phyloP scores from a whole-genome alignment of 2,113 vertebrate genomes.

The Nesogale talazaci region DNA sequence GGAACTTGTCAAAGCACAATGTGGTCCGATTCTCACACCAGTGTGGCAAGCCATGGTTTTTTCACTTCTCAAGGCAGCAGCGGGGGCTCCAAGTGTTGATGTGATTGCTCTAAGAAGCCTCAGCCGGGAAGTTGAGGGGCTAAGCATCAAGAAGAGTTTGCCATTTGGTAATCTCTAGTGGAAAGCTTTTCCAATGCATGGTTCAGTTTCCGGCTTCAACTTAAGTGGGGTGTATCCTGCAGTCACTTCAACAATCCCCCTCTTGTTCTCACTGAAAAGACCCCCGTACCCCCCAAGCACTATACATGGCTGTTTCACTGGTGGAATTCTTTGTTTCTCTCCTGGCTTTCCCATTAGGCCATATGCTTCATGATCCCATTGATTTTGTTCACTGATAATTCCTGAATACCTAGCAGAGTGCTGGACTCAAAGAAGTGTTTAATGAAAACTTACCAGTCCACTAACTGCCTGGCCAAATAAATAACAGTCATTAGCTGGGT shows the following conservation, averaged over 20 bases:
- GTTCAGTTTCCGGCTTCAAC: neutral
- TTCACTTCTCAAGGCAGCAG: neutral
- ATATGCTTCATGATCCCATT: neutral
- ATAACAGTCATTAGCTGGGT: neutral
- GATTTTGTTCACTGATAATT: conserved; percentile 2
- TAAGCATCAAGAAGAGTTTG: neutral
- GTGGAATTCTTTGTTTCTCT: neutral
- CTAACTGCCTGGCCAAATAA: neutral
- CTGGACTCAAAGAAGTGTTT: neutral
- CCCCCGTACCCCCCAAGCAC: neutral
- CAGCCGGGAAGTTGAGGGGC: neutral
- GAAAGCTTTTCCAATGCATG: rapidly evolving
- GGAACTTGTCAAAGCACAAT: neutral
- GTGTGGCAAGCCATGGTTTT: neutral
- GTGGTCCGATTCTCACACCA: neutral
- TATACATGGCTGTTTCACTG: neutral
- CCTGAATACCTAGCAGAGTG: neutral
- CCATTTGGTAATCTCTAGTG: neutral
- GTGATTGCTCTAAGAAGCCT: neutral
- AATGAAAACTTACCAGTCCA: conserved; percentile 34
- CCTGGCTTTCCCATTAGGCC: neutral
- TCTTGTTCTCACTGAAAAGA: neutral
- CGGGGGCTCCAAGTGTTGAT: neutral
- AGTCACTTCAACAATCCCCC: neutral
- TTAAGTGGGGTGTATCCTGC: neutral